Conservation (phyloP, 2,113 vertebrate species). For the Tringa solitaria region DNA sequence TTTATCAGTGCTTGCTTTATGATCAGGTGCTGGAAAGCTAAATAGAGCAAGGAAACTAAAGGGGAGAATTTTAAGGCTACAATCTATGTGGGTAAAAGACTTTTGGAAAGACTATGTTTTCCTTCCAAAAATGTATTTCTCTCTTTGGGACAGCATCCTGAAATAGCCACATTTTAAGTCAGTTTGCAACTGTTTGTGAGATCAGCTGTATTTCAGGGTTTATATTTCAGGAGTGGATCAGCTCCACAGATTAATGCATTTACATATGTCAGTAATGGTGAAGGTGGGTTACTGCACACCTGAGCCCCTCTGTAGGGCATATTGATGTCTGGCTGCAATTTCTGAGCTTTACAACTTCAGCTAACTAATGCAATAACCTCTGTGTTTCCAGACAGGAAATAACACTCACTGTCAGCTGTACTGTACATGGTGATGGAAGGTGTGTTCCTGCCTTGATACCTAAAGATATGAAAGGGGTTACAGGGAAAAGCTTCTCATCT, state of each 20-base stretch:
- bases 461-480: not conserved
- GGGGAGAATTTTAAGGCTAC: not conserved
- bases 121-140: not conserved
- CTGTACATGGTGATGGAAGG: not conserved
- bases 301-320: not conserved
- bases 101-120: not conserved
- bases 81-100: not conserved
- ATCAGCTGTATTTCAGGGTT: not conserved
- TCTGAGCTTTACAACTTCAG: not conserved
- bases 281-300: not conserved
- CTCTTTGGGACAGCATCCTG: not conserved
- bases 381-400: conserved; percentile 24
- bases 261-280: accelerated
- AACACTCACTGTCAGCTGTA: not conserved
- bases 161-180: not conserved
- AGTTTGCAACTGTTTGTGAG: not conserved
- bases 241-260: not conserved
- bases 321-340: not conserved
- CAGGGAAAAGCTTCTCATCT: not conserved
- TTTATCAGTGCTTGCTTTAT: not conserved
- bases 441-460: not conserved
- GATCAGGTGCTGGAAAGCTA: not conserved
- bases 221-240: not conserved
- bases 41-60: not conserved
- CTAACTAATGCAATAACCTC: not conserved